phyloP scores from a whole-genome alignment of 2,888 invertebrate species.

The Bellardia bayeri region DNA sequence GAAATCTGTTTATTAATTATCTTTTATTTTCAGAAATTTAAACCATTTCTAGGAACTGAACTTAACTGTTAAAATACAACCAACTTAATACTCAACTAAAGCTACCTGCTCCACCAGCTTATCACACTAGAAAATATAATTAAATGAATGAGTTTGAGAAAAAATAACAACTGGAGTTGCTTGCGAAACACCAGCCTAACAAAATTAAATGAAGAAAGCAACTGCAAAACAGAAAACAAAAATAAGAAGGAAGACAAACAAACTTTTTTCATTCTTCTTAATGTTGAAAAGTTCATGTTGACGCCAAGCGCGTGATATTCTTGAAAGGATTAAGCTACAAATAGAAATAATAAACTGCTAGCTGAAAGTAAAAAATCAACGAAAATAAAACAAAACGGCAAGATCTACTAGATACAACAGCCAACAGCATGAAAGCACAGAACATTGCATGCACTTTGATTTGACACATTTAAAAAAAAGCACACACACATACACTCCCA shows the following conservation, averaged over 20 bases:
- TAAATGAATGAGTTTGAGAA: slow-evolving; percentile 21
- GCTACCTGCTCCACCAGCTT: background rate
- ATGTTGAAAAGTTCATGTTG: slow-evolving; percentile 68
- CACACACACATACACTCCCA: background rate
- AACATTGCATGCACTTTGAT: slow-evolving; percentile 58
- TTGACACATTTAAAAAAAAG: slow-evolving; percentile 51
- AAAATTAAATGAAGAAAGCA: slow-evolving; percentile 44
- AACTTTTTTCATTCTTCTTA: slow-evolving; percentile 59
- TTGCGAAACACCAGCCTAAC: slow-evolving; percentile 19
- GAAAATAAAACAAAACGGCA: slow-evolving; percentile 10
- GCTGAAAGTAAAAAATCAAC: slow-evolving; percentile 12
- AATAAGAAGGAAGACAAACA: slow-evolving; percentile 24
- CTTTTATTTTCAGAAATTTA: no score
- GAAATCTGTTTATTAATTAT: no score
- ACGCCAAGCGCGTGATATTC: slow-evolving; percentile 70
- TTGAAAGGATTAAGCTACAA: slow-evolving; percentile 71
- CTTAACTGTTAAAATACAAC: no score
- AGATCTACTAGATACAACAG: slow-evolving; percentile 42
- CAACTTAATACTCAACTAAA: background rate
- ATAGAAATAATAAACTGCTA: slow-evolving; percentile 51
- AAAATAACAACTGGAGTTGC: slow-evolving; percentile 14
- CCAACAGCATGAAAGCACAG: slow-evolving; percentile 37
- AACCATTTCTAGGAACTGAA: background rate
- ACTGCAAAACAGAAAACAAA: slow-evolving; percentile 11
- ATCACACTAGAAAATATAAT: slow-evolving; percentile 27